These are phyloP conservation scores for Plectus sambesii DNA, from an alignment of 1,140 invertebrate species.

Conservation along the genomic window DNA sequence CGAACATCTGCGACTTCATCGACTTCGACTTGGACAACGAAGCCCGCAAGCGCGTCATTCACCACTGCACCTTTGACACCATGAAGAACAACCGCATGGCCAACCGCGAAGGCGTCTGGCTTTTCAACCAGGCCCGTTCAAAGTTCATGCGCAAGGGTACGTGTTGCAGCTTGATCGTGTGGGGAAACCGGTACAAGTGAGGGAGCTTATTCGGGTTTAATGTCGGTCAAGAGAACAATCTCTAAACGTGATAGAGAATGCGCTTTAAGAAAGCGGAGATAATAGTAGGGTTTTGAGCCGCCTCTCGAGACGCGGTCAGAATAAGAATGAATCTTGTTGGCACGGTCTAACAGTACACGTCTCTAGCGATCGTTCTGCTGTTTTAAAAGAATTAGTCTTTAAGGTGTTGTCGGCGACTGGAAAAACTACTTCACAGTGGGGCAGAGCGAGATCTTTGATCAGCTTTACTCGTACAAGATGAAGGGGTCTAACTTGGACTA, in stretches of 20 bases:
- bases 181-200: no score
- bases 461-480: constrained; percentile 31
- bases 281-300: no score
- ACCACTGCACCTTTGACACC: constrained; percentile 52
- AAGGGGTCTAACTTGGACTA: constrained; percentile 19
- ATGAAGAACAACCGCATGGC: constrained; percentile 54
- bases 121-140: constrained; percentile 28
- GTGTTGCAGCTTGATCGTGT: no score
- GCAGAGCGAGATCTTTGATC: constrained; percentile 47
- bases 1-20: constrained; percentile 49
- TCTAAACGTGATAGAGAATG: no score
- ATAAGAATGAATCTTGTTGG: no score
- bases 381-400: constrained; percentile 8
- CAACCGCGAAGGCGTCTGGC: constrained; percentile 52
- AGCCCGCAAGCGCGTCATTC: constrained; percentile 38
- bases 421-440: constrained; percentile 47
- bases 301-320: no score
- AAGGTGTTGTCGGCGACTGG: constrained; percentile 50
- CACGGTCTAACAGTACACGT: no score
- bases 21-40: constrained; percentile 44
- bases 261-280: no score
- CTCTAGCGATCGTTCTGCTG: no score
- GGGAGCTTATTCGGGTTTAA: no score
- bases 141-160: constrained; percentile 33
- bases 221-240: no score